phyloP scores from a whole-genome alignment of 2,113 vertebrate species.

The Electrona antarctica region DNA sequence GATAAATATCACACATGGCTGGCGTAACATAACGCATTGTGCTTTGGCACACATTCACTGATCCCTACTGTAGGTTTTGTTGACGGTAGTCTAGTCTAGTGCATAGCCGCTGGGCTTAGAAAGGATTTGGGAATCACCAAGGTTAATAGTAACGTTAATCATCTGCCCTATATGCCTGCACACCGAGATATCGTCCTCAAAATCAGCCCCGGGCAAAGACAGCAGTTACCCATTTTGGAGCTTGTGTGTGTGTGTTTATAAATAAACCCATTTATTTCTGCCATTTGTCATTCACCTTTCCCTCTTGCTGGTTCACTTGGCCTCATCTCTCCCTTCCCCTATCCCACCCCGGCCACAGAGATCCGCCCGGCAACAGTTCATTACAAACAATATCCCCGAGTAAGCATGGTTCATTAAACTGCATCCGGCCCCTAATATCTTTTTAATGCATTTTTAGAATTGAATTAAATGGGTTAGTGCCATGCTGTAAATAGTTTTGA shows the following conservation, averaged over 20 bases:
- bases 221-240: constrained; percentile 13
- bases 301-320: constrained; percentile 22
- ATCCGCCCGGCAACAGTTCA: constrained; percentile 79
- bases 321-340: constrained; percentile 35
- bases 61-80: constrained; percentile 10
- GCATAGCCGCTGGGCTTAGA: constrained; percentile 11
- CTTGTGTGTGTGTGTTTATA: background rate
- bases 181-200: constrained; percentile 7
- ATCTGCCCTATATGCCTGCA: constrained; percentile 18
- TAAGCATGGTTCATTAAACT: constrained; percentile 86
- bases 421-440: constrained; percentile 82
- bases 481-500: constrained; percentile 76
- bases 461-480: constrained; percentile 83
- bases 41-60: constrained; percentile 15
- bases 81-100: constrained; percentile 14
- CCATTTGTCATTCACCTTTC: constrained; percentile 53
- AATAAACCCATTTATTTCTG: constrained; percentile 1
- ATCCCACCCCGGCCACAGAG: constrained; percentile 60
- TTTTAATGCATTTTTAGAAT: constrained; percentile 88
- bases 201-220: constrained; percentile 19
- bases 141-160: constrained; percentile 17
- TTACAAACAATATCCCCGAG: constrained; percentile 84
- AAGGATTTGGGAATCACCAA: constrained; percentile 24
- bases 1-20: constrained; percentile 8
- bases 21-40: constrained; percentile 1